Conservation (phyloP, 2,888 invertebrate genomes). For the Stomorhina lunata region DNA sequence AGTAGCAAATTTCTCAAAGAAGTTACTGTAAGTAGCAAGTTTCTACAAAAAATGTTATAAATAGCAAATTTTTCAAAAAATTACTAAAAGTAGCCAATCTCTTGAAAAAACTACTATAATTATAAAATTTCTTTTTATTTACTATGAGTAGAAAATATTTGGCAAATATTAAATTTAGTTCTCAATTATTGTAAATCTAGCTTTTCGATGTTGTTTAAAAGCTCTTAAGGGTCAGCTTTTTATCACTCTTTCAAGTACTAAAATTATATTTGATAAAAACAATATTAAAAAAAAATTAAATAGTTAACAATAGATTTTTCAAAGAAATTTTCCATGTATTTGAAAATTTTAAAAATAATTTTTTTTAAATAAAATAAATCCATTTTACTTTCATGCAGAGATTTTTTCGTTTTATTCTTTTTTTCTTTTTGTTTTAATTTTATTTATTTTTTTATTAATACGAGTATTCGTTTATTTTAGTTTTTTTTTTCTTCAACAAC, state of each 20-base stretch:
- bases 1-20: no score
- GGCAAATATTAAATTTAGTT: no score
- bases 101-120: no score
- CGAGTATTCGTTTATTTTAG: background rate
- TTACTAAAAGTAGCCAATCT: no score
- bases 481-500: constrained; percentile 2
- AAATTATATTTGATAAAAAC: background rate
- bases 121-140: no score
- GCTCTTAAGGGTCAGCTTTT: constrained; percentile 50
- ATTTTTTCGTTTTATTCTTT: constrained; percentile 33
- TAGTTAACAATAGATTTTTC: background rate
- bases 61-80: no score
- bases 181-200: background rate
- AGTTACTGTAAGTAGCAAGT: no score
- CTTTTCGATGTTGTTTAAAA: constrained; percentile 11
- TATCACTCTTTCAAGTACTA: constrained; percentile 25
- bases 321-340: background rate
- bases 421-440: background rate
- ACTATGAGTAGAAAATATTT: no score
- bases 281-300: background rate
- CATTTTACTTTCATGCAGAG: constrained; percentile 52
- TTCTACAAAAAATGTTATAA: no score
- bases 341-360: no score
- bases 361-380: constrained; percentile 4
- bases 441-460: background rate